Evolutionary conservation across 2,113 vertebrate genomes (phyloP).

Genomic region (Machaerirhynchus nigripectus): DNA sequence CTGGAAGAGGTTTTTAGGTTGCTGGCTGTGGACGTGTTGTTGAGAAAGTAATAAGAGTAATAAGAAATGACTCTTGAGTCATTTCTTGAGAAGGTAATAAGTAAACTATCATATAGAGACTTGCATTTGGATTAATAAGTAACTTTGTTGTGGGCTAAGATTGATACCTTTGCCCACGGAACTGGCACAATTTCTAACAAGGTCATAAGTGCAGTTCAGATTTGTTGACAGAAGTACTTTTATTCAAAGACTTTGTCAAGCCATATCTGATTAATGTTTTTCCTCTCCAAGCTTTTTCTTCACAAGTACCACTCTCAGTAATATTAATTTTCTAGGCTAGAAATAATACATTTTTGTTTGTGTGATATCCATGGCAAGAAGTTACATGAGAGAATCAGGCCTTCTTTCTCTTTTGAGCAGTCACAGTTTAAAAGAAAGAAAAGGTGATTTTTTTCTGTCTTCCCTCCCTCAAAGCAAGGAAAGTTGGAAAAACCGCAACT

Average conservation of each 20-base stretch:
- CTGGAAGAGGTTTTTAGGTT: neutral
- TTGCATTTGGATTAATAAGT: conserved; percentile 61
- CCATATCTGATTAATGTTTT: neutral
- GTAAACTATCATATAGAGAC: neutral
- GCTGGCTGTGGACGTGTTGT: neutral
- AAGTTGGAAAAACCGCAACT: neutral
- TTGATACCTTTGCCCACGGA: conserved; percentile 46
- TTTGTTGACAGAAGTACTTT: conserved; percentile 43
- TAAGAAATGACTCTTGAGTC: neutral
- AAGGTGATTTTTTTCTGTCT: neutral
- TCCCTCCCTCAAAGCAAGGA: neutral
- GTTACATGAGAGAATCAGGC: neutral
- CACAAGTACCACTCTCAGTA: neutral
- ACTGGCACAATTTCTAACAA: conserved; percentile 18
- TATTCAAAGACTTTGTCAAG: conserved; percentile 9
- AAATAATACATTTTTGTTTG: neutral
- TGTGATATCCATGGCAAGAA: neutral
- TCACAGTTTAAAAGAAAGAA: neutral
- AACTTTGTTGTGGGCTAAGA: conserved; percentile 17
- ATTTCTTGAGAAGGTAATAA: neutral
- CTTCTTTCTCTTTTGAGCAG: neutral
- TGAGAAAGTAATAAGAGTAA: neutral
- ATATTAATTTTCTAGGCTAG: neutral
- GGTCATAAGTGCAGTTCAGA: neutral
- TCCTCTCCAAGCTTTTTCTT: neutral